Conservation (phyloP, 2,888 invertebrate genomes). For the Cancer borealis region DNA sequence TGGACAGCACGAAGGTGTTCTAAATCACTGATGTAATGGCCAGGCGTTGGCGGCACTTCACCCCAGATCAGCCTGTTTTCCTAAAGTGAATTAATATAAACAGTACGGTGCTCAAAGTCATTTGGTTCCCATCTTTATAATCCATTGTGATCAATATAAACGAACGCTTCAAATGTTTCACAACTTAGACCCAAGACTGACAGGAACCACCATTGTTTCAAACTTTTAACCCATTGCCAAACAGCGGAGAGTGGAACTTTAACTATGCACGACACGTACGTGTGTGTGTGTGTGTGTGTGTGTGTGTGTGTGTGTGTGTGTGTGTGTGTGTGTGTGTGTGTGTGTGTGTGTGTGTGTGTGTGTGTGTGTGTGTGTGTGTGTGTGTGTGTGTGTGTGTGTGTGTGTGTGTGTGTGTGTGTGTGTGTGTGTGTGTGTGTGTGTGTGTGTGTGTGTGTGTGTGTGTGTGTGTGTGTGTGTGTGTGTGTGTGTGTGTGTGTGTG, state of each 20-base stretch:
- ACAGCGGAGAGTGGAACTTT: not conserved
- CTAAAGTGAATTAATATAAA: not conserved
- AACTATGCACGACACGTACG: not conserved
- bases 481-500: no score
- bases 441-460: no score
- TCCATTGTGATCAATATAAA: not conserved
- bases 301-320: not conserved
- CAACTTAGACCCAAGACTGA: not conserved
- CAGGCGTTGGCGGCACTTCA: not conserved
- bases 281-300: not conserved
- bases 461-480: no score
- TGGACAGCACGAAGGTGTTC: not conserved
- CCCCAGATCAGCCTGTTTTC: not conserved
- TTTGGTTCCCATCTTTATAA: not conserved
- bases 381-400: no score
- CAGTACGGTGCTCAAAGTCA: not conserved
- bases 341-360: conserved; percentile 17
- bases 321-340: not conserved
- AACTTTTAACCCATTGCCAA: conserved; percentile 6
- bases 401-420: no score
- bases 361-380: no score
- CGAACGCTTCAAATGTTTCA: not conserved
- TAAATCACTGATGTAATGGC: not conserved
- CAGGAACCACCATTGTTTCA: conserved; percentile 10
- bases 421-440: no score